Conservation (phyloP, 2,888 invertebrate genomes). For the Apamea crenata region DNA sequence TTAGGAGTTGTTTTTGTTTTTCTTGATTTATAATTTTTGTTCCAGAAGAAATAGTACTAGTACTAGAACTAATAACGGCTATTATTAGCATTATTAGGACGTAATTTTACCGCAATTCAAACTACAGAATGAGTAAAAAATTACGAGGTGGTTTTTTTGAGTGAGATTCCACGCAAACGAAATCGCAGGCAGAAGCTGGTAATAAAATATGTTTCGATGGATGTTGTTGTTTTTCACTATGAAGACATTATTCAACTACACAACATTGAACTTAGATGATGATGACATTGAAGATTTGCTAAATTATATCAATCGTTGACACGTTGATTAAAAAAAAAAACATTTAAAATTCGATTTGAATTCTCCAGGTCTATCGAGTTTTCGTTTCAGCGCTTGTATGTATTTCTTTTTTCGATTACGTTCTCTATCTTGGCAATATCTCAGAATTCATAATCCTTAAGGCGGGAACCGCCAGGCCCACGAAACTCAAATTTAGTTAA, state of each 20-base stretch:
- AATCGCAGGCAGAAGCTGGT: no score
- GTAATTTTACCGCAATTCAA: not conserved
- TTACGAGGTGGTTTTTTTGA: not conserved
- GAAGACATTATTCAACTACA: not conserved
- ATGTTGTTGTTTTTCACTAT: not conserved
- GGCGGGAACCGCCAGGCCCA: no score
- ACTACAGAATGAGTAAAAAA: not conserved
- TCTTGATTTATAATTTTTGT: not conserved
- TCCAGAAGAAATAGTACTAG: not conserved
- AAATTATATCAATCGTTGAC: not conserved
- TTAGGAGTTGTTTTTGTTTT: slow-evolving; percentile 11
- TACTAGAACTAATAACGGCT: no score
- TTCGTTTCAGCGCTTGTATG: not conserved
- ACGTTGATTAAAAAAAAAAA: not conserved
- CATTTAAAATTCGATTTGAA: not conserved
- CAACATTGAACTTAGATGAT: not conserved
- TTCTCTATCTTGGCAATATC: not conserved
- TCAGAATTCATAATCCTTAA: no score
- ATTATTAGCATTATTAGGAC: not conserved
- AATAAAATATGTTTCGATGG: not conserved
- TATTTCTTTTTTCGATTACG: not conserved
- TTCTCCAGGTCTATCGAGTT: not conserved
- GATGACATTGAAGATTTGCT: not conserved
- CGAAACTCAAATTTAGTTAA: no score
- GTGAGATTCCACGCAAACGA: not conserved